A percentile compares a stretch with the other conserved stretches of the same genome.
Evolutionary conservation across 1,140 invertebrate genomes (phyloP).

Genomic region (Steinernema khuongi): DNA sequence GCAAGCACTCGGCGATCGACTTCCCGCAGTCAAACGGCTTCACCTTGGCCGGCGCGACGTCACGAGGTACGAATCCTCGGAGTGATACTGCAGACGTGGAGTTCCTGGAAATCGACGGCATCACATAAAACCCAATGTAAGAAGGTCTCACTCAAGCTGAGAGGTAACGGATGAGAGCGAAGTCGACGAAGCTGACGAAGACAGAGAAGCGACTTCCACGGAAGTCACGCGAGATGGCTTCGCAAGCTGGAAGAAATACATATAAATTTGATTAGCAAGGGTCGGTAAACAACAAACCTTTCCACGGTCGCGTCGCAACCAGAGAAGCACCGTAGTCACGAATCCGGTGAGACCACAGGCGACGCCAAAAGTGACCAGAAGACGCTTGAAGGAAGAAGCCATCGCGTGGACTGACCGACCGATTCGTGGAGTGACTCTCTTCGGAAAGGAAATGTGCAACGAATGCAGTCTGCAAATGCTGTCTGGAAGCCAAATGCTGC

Average conservation of each 20-base stretch:
- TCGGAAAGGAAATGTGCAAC: neutral
- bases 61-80: too few relatives aligned
- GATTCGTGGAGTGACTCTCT: neutral
- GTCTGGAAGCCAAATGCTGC: too few relatives aligned
- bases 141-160: neutral
- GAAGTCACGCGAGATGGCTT: neutral
- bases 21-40: neutral
- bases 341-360: neutral
- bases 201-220: neutral
- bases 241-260: neutral
- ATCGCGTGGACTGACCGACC: neutral
- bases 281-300: neutral
- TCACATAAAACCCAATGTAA: neutral
- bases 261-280: neutral
- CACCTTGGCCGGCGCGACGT: neutral
- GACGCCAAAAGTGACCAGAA: neutral
- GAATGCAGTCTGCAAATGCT: too few relatives aligned
- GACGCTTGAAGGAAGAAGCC: neutral
- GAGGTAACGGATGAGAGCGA: neutral
- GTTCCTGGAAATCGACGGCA: neutral
- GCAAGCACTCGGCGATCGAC: neutral
- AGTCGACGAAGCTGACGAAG: neutral
- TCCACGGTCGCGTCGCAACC: neutral
- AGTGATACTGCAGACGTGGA: too few relatives aligned
- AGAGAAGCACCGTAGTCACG: neutral